These are phyloP conservation scores for Mystacides longicornis DNA, from an alignment of 2,888 invertebrate species.

Conservation along the genomic window DNA sequence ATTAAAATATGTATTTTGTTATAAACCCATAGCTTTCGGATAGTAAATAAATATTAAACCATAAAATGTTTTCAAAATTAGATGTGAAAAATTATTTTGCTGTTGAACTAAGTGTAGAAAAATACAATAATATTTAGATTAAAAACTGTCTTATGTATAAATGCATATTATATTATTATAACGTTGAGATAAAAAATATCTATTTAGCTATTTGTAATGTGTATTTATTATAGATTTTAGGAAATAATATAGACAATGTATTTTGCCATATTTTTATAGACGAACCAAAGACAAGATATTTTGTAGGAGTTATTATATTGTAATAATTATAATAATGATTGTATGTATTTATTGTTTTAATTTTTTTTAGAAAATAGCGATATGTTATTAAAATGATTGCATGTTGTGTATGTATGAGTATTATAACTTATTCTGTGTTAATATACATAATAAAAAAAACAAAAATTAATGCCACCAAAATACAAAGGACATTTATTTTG, in stretches of 20 bases:
- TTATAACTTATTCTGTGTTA: constrained; percentile 25
- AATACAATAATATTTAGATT: no score
- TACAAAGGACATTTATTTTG: constrained; percentile 16
- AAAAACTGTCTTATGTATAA: not conserved
- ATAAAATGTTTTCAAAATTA: no score
- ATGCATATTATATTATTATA: not conserved
- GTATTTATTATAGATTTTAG: constrained; percentile 18
- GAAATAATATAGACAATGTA: constrained; percentile 25
- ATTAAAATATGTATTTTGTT: no score
- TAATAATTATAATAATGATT: constrained; percentile 5
- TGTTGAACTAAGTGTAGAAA: no score
- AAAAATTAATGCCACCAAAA: constrained; percentile 15
- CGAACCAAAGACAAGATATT: constrained; percentile 26
- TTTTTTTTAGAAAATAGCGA: no score
- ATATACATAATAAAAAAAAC: constrained; percentile 21
- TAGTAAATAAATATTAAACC: no score
- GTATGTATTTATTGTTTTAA: not conserved
- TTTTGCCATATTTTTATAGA: constrained; percentile 27
- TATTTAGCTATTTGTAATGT: not conserved
- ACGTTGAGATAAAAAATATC: not conserved
- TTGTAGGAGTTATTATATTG: constrained; percentile 23
- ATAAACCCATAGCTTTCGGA: no score
- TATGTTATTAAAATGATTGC: constrained; percentile 6
- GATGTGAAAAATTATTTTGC: no score
- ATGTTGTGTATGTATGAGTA: constrained; percentile 23